phyloP scores from a whole-genome alignment of 2,888 invertebrate species.

The Orgyia antiqua region DNA sequence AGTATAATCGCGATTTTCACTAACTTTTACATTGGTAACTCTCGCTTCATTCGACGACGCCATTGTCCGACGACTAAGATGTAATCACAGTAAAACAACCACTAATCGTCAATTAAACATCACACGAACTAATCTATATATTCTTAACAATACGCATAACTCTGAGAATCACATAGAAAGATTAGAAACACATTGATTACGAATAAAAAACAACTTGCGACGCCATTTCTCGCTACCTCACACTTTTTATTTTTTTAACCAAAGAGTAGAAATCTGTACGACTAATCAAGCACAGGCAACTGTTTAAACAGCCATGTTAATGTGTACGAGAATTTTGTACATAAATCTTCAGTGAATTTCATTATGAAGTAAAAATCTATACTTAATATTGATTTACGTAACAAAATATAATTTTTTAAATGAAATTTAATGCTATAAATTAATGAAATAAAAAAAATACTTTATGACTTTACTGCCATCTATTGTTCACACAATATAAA shows the following conservation, averaged over 20 bases:
- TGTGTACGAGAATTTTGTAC: too few species aligned
- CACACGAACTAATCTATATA: slow-evolving; percentile 34
- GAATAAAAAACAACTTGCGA: slow-evolving; percentile 75
- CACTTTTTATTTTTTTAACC: slow-evolving; percentile 48
- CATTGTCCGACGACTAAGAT: slow-evolving; percentile 64
- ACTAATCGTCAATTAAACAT: slow-evolving; percentile 56
- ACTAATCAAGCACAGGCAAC: slow-evolving; percentile 31
- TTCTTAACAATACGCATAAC: slow-evolving; percentile 37
- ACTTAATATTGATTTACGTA: too few species aligned
- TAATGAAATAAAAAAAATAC: too few species aligned
- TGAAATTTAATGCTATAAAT: too few species aligned
- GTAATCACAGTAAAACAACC: slow-evolving; percentile 47
- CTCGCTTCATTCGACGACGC: slow-evolving; percentile 69
- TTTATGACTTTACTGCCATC: slow-evolving; percentile 1
- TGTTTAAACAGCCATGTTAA: slow-evolving; percentile 28
- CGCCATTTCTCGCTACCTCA: slow-evolving; percentile 70
- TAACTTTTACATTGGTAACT: slow-evolving; percentile 67
- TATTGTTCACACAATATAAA: neutral
- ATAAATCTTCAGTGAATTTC: too few species aligned
- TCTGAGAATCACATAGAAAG: slow-evolving; percentile 37
- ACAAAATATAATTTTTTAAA: too few species aligned
- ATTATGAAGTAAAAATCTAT: too few species aligned
- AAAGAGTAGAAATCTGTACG: slow-evolving; percentile 32
- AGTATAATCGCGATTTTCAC: slow-evolving; percentile 56
- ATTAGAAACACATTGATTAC: slow-evolving; percentile 62